Evolutionary conservation across 2,888 invertebrate genomes (phyloP), one percentile per base, ranked within the genome.

Genomic region (Belgica antarctica): DNA sequence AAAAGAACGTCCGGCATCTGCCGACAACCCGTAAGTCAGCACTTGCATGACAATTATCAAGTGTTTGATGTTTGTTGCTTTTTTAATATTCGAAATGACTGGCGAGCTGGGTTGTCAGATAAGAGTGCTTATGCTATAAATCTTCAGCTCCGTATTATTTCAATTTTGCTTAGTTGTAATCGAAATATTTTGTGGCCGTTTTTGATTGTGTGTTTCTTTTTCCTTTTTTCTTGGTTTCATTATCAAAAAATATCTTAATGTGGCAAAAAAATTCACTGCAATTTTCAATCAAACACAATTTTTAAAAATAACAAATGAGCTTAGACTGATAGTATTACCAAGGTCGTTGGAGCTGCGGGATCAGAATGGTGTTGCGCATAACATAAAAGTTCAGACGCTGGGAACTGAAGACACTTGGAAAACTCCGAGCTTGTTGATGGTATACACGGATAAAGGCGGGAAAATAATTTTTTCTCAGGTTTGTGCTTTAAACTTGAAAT

Each of bases 331-430:
- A 78, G 79, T 80, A 76, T 80, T 79, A 77, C 81, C 81, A 77
- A 79, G 81, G 77, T 80, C 81, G 73, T 77, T 82, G 74, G 82
- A 82, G 76, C 77, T 82, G 72, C 78, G 78, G 74, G 82, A 82
- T 77, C 74, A 77, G 70, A 82, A 84, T 72, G 85, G 84, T 0
- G 82, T 83, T 52, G 72, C 74, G 65, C 89, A 91, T 76, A 86
- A 86, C 73, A 79, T 92, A 72, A 86, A 89, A 74, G 89, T 92
- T 5, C 86, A 89, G 76, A 87, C 92, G 27, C 80, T 92, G 71
- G 92, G 91, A 0, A 88, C 88, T 0, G 92, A 92, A 75, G 92
- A 92, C 77, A 92, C 91, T 0, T 92, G 92, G 92, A 89, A 92
- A 70, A 92, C 92, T 0, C 92, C 92, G 0, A 91, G 91, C 72